Conservation (phyloP, 1,140 invertebrate genomes). For the Drosophila ananassae region DNA sequence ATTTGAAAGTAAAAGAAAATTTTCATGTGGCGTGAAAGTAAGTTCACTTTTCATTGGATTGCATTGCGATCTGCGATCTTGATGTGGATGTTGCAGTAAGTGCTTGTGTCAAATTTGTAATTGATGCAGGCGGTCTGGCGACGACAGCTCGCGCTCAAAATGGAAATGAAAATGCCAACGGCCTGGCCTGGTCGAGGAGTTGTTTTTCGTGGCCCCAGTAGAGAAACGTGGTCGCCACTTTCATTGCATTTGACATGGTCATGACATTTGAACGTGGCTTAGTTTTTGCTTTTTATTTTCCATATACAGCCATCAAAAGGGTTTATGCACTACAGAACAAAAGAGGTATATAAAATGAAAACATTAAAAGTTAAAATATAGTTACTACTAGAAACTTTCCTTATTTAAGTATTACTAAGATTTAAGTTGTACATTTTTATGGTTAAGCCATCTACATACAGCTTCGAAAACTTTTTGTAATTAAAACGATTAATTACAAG, state of each 20-base stretch:
- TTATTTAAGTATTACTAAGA: too few relatives aligned
- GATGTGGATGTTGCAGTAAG: slow-evolving; percentile 43
- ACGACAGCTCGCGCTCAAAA: slow-evolving; percentile 25
- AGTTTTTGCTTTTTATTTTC: slow-evolving; percentile 36
- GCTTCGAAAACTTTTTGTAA: neutral
- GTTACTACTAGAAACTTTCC: too few relatives aligned
- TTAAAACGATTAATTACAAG: neutral
- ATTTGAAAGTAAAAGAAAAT: slow-evolving; percentile 75
- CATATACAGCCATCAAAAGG: slow-evolving; percentile 2
- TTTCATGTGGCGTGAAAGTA: slow-evolving; percentile 66
- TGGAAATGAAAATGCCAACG: slow-evolving; percentile 22
- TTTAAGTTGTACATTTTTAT: too few relatives aligned
- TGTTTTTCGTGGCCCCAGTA: slow-evolving; percentile 30
- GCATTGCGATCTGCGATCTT: slow-evolving; percentile 27
- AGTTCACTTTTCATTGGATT: slow-evolving; percentile 73
- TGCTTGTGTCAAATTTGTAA: slow-evolving; percentile 77
- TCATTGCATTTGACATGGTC: slow-evolving; percentile 72
- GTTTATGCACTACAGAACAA: slow-evolving; percentile 1
- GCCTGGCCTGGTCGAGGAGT: slow-evolving; percentile 31
- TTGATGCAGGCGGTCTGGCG: slow-evolving; percentile 33
- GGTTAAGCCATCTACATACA: too few relatives aligned
- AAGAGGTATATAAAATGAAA: neutral
- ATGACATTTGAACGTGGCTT: slow-evolving; percentile 64
- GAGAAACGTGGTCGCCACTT: slow-evolving; percentile 66
- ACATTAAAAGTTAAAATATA: neutral